These are phyloP conservation scores for Pica pica DNA, from an alignment of 2,113 vertebrate genomes.

Conservation along the genomic window DNA sequence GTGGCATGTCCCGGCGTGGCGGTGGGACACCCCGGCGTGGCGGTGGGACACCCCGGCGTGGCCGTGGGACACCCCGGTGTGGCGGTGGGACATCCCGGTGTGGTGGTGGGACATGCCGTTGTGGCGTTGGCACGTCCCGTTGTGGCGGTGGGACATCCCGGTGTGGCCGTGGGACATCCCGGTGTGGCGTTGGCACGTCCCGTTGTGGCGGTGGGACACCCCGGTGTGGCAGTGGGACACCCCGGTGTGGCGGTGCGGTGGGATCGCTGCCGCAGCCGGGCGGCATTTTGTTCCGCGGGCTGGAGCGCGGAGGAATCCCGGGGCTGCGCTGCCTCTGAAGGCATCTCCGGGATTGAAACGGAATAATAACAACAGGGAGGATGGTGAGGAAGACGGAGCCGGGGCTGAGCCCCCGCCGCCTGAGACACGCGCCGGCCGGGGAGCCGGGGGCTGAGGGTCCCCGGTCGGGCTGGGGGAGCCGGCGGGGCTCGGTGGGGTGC, in stretches of 20 bases:
- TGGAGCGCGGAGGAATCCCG: not conserved
- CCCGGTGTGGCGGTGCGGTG: not conserved
- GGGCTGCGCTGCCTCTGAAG: not conserved
- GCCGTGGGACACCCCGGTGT: too few species aligned
- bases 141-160: accelerated
- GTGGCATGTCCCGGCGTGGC: not conserved
- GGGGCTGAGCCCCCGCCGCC: not conserved
- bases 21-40: accelerated
- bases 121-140: accelerated
- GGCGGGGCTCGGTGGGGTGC: not conserved
- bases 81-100: not conserved
- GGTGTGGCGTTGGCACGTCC: accelerated
- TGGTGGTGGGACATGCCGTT: not conserved
- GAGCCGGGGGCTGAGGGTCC: not conserved
- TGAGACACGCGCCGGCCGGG: not conserved
- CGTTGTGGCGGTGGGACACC: accelerated
- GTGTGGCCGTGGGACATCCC: accelerated
- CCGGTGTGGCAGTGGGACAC: accelerated
- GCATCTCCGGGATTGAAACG: not conserved
- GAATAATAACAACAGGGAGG: not conserved
- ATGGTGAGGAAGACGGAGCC: not conserved
- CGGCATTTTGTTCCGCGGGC: not conserved
- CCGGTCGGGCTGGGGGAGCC: not conserved
- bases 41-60: not conserved
- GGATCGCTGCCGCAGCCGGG: not conserved